phyloP scores from a whole-genome alignment of 2,888 invertebrate genomes.

The Habroteleia sp. region DNA sequence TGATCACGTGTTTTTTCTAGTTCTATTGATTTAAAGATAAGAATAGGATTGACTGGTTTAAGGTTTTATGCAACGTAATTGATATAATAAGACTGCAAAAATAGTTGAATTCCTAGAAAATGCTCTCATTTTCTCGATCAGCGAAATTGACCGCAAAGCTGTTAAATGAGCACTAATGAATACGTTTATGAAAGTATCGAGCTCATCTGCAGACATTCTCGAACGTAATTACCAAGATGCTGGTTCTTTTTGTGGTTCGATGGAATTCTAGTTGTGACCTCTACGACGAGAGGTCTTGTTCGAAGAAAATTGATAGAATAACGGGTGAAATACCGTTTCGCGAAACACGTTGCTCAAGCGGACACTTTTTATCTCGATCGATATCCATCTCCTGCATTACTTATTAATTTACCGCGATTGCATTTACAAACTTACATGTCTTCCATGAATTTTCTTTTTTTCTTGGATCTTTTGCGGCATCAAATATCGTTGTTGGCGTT shows the following conservation, averaged over 20 bases:
- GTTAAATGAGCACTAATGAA: conserved; percentile 28
- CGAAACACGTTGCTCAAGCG: conserved; percentile 32
- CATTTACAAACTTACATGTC: too few species aligned
- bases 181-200: conserved; percentile 29
- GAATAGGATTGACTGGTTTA: too few species aligned
- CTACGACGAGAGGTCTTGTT: conserved; percentile 47
- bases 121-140: conserved; percentile 13
- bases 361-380: conserved; percentile 28
- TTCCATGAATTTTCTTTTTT: too few species aligned
- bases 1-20: too few species aligned
- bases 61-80: too few species aligned
- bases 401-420: conserved; percentile 9
- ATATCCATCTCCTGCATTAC: conserved; percentile 13
- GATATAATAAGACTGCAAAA: conserved; percentile 5
- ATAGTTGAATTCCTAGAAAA: conserved; percentile 2
- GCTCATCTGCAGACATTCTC: conserved; percentile 6
- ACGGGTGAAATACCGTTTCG: conserved; percentile 60
- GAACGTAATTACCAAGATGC: conserved; percentile 46
- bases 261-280: conserved; percentile 51
- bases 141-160: conserved; percentile 17
- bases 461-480: too few species aligned
- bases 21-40: too few species aligned
- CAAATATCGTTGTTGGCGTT: too few species aligned
- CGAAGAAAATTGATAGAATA: conserved; percentile 53
- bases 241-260: conserved; percentile 34